These are phyloP conservation scores for Brotula barbata DNA, from an alignment of 2,797 vertebrate species.

Conservation along the genomic window DNA sequence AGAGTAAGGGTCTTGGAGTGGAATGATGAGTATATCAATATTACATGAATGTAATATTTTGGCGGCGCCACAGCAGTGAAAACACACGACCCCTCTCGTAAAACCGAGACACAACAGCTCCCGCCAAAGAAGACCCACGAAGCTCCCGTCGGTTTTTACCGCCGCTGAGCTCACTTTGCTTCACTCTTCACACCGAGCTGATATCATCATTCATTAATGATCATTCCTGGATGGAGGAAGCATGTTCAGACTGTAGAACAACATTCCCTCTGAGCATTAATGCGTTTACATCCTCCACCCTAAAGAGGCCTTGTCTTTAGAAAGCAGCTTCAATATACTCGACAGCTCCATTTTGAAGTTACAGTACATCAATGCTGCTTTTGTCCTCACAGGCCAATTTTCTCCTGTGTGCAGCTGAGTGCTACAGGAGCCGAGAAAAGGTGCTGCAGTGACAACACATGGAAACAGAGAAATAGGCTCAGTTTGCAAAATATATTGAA, in stretches of 20 bases:
- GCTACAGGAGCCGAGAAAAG: conserved; percentile 25
- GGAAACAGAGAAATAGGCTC: conserved; percentile 29
- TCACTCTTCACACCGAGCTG: conserved; percentile 27
- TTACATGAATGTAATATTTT: conserved; percentile 24
- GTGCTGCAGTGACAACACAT: conserved; percentile 3
- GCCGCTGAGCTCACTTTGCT: conserved; percentile 12
- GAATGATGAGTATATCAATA: conserved; percentile 29
- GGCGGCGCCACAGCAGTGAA: background rate
- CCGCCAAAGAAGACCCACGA: conserved; percentile 12
- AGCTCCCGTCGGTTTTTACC: conserved; percentile 20
- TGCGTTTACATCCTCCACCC: conserved; percentile 26
- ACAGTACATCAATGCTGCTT: conserved; percentile 45
- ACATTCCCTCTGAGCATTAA: conserved; percentile 37
- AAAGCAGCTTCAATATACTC: conserved; percentile 37
- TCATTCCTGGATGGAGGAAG: conserved; percentile 38
- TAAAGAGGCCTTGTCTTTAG: conserved; percentile 25
- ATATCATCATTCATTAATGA: conserved; percentile 57
- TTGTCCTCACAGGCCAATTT: conserved; percentile 52
- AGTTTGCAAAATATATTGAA: conserved; percentile 40
- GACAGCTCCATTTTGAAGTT: conserved; percentile 23
- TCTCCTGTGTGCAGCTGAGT: conserved; percentile 33
- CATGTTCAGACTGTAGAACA: conserved; percentile 29
- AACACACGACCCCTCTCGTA: conserved; percentile 1
- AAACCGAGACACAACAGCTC: background rate
- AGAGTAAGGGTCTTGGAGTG: conserved; percentile 9